Conservation (phyloP, 2,797 vertebrate species). For the Phyllotis vaccarum region DNA sequence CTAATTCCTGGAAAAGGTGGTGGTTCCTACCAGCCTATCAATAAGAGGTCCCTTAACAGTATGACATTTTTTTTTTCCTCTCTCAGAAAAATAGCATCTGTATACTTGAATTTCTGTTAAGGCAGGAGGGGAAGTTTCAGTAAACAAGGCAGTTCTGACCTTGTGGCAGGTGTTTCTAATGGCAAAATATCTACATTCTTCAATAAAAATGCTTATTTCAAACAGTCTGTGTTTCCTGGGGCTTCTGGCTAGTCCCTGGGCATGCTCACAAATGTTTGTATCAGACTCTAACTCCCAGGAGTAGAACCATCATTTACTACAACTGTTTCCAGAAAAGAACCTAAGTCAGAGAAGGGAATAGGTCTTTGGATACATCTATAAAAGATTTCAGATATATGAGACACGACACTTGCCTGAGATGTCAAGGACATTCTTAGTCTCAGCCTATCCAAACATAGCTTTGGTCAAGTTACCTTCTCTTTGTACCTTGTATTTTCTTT, state of each 20-base stretch:
- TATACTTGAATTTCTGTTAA: neutral
- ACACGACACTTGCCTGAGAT: neutral
- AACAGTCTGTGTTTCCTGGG: neutral
- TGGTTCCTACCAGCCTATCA: neutral
- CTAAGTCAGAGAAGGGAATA: neutral
- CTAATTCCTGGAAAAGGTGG: neutral
- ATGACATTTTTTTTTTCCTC: neutral
- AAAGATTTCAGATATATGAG: neutral
- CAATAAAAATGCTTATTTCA: slow-evolving; percentile 37
- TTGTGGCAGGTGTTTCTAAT: slow-evolving; percentile 5
- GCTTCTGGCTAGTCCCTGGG: neutral
- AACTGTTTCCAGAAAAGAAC: neutral
- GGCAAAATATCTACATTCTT: neutral
- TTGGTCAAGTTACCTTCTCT: neutral
- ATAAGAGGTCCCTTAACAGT: neutral
- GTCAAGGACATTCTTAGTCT: neutral
- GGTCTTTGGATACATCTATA: neutral
- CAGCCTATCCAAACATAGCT: neutral
- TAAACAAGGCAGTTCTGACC: neutral
- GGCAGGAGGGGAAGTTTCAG: too few species aligned
- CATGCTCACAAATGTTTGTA: neutral
- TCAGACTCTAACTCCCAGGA: neutral
- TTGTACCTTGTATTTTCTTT: neutral
- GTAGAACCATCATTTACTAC: neutral
- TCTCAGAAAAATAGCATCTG: neutral